Conservation (phyloP, 1,140 invertebrate species). For the Heliothis subflexa region DNA sequence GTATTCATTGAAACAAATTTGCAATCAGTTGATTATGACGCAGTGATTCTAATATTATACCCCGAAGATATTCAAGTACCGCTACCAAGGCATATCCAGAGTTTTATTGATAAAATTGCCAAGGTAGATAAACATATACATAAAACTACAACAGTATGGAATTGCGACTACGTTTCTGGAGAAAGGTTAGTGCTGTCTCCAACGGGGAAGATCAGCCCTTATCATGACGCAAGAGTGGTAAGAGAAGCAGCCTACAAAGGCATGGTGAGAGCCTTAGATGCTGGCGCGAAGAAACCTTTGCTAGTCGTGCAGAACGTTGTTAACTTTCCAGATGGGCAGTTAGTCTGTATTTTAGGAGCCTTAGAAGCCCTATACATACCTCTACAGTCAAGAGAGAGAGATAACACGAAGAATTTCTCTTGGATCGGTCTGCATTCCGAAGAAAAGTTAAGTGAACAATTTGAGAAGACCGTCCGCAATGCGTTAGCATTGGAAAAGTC, state of each 20-base stretch:
- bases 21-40: constrained; percentile 82
- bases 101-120: constrained; percentile 70
- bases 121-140: constrained; percentile 82
- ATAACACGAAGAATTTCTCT: constrained; percentile 86
- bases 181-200: constrained; percentile 91
- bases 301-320: constrained; percentile 87
- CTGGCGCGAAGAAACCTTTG: constrained; percentile 91
- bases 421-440: constrained; percentile 82
- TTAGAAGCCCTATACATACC: constrained; percentile 95
- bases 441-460: constrained; percentile 68
- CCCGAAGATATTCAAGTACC: constrained; percentile 73
- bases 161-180: constrained; percentile 88
- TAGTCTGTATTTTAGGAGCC: constrained; percentile 93
- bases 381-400: constrained; percentile 92
- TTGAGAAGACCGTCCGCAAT: constrained; percentile 85
- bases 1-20: constrained; percentile 80
- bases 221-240: constrained; percentile 90
- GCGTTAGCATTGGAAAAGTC: constrained; percentile 90
- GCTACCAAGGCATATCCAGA: constrained; percentile 71
- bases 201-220: constrained; percentile 91
- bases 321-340: constrained; percentile 87
- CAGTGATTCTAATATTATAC: constrained; percentile 81
- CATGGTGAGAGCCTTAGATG: constrained; percentile 85
- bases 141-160: constrained; percentile 86
- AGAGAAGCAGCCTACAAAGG: constrained; percentile 84